A percentile compares a stretch with the other conserved stretches of the same genome.
phyloP scores from a whole-genome alignment of 1,140 invertebrate species.

The Megathymus violae region DNA sequence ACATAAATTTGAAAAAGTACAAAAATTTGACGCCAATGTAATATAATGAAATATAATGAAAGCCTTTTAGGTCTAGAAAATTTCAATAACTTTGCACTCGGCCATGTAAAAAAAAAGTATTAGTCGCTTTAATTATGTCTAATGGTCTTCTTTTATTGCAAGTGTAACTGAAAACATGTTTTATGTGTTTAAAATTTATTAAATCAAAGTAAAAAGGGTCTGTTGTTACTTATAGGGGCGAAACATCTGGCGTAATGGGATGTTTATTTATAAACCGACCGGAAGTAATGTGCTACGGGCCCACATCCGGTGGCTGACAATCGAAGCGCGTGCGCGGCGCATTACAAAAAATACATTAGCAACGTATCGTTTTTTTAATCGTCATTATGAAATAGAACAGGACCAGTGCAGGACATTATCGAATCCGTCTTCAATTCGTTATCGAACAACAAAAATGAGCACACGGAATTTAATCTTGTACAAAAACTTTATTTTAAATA shows the following conservation, averaged over 20 bases:
- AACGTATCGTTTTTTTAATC: constrained; percentile 27
- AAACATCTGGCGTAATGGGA: constrained; percentile 68
- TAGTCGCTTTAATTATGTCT: too few species aligned
- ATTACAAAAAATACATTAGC: constrained; percentile 37
- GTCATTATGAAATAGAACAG: constrained; percentile 15
- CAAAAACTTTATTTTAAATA: too few species aligned
- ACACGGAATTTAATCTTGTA: not conserved
- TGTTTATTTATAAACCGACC: constrained; percentile 75
- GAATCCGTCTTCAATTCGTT: not conserved
- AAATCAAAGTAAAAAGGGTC: constrained; percentile 42
- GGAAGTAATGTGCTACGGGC: constrained; percentile 67
- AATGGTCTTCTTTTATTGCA: too few species aligned
- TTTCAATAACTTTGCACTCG: too few species aligned
- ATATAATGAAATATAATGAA: too few species aligned
- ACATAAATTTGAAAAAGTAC: too few species aligned
- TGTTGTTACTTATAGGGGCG: constrained; percentile 47
- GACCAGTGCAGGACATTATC: not conserved
- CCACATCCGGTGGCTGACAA: constrained; percentile 66
- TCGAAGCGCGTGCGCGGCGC: constrained; percentile 47
- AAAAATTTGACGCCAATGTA: too few species aligned
- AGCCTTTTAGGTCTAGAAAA: too few species aligned
- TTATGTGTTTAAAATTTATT: constrained; percentile 5
- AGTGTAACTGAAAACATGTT: too few species aligned
- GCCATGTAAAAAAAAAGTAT: too few species aligned
- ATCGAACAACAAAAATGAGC: not conserved